Evolutionary conservation across 1,140 invertebrate genomes (phyloP).

Genomic region (Habropoda laboriosa): DNA sequence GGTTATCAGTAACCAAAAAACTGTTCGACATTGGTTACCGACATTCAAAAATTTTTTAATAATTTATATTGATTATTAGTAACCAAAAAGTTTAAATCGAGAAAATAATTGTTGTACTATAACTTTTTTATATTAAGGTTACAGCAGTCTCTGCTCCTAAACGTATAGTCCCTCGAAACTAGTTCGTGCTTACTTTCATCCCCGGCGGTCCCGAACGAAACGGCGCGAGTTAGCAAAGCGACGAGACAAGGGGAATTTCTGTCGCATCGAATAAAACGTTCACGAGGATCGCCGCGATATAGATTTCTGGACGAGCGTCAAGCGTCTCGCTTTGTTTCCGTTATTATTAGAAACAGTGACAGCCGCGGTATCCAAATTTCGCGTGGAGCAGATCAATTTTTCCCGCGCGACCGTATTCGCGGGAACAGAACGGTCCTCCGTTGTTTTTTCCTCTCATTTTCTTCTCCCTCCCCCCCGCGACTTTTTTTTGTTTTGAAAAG

Average conservation of each 20-base stretch:
- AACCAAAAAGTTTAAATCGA: no score
- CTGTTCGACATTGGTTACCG: no score
- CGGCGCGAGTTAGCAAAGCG: background rate
- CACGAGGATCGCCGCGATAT: background rate
- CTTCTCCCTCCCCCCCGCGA: background rate
- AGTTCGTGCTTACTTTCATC: background rate
- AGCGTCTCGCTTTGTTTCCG: constrained; percentile 38
- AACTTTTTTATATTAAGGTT: no score
- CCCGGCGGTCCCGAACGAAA: background rate
- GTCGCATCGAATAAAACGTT: background rate
- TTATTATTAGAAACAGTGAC: constrained; percentile 51
- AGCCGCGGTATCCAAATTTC: constrained; percentile 24
- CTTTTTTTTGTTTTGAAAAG: background rate
- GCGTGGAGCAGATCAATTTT: constrained; percentile 6
- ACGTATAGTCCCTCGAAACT: background rate
- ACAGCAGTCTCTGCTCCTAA: no score
- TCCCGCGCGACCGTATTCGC: background rate
- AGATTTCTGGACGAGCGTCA: constrained; percentile 31
- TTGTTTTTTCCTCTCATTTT: no score
- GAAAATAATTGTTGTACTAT: no score
- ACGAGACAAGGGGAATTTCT: background rate
- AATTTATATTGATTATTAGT: no score
- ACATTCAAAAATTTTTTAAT: no score
- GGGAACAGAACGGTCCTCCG: background rate
- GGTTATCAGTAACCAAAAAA: no score